Percentiles rank a stretch among this genome's conserved stretches.
These are phyloP conservation scores for Linurgus olivaceus DNA, from an alignment of 2,797 vertebrate species.

Conservation along the genomic window DNA sequence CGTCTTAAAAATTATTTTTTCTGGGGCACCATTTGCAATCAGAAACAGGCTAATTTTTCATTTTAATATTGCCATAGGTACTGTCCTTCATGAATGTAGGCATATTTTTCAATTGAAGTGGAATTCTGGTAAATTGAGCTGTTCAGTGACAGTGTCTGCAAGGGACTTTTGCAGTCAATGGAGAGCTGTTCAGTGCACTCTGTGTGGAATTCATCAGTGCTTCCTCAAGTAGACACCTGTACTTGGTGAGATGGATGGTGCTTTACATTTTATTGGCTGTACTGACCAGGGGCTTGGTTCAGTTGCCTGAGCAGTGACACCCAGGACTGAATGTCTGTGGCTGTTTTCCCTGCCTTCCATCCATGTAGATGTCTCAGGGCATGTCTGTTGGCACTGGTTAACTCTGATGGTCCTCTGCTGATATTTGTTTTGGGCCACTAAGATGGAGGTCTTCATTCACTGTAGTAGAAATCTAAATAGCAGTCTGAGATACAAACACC, in stretches of 20 bases:
- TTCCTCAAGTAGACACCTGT: not conserved
- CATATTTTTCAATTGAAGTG: not conserved
- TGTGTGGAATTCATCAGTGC: not conserved
- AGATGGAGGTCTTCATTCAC: not conserved
- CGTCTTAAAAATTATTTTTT: not conserved
- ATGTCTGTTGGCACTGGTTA: not conserved
- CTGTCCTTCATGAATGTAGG: accelerated
- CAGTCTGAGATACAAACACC: not conserved
- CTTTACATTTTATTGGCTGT: not conserved
- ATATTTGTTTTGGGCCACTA: not conserved
- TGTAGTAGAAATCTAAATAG: not conserved
- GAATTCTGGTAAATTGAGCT: not conserved
- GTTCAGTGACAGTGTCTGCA: not conserved
- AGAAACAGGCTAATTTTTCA: not conserved
- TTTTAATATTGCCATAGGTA: not conserved
- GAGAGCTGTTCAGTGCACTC: not conserved
- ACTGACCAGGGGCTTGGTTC: not conserved
- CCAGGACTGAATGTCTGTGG: not conserved
- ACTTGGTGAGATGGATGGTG: not conserved
- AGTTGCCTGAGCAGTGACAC: not conserved
- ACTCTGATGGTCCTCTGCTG: not conserved
- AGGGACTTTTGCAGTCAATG: not conserved
- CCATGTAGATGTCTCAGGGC: not conserved
- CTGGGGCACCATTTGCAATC: not conserved
- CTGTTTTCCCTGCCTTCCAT: not conserved